Evolutionary conservation across 2,113 vertebrate species (phyloP), one percentile per base, ranked within the genome.

Genomic region (Pterocles orientalis): DNA sequence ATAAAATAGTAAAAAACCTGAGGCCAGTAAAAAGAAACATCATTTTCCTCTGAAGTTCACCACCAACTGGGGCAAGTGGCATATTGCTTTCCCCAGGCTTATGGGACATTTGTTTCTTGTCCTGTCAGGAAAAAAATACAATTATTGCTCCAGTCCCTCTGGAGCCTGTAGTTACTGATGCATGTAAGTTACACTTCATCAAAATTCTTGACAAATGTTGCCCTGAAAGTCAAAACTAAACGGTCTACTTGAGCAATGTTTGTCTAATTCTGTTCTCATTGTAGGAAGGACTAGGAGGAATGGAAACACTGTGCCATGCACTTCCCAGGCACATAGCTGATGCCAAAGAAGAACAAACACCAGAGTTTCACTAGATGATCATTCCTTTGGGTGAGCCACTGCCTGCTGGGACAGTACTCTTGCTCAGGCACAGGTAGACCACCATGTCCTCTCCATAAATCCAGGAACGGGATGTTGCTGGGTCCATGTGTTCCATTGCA

Each of bases 11-110:
- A 57, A 79, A 91, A 95, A 84, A 86, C 50, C 31, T 0, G 1
- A 91, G 75, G 91, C 33, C 61, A 94, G 48, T 60, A 82, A 89
- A 92, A 85, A 71, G 73, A 71, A 95, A 82, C 29, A 56, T 1
- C 39, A 10, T 31, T 94, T 53, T 62, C 39, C 56, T 95, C 81
- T 82, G 82, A 95, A 96, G 78, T 57, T 76, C 87, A 87, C 84
- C 94, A 95, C 82, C 94, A 92, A n/a, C 70, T 53, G 75, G 56
- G 81, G 78, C 90, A 88, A 95, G 87, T 76, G 71, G 70, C 61
- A 85, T 31, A 29, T 48, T 82, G 92, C 66, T 48, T 82, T 87
- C 70, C 61, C 66, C 66, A 91, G 54, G 50, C 82, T 91, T 48
- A 91, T 33, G 83, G 51, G 61, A 91, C 91, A 95, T 91, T 70